Base-by-base conservation (phyloP, 1,140 invertebrate species). In the Ptiloglossa arizonensis region DNA sequence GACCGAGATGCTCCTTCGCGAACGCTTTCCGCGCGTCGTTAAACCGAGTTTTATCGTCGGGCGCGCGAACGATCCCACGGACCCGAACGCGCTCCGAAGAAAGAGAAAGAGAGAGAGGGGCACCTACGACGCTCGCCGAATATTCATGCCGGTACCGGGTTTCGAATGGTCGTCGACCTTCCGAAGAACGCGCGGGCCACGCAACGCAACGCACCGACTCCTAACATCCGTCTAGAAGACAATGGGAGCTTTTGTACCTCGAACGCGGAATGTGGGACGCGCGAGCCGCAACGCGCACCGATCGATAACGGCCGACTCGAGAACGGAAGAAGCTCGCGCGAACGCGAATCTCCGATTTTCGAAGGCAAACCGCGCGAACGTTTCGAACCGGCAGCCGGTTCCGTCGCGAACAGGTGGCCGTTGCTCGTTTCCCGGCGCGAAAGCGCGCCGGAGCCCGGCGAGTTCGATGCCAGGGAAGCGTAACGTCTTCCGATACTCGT, bases 381-480 rank as follows among this genome's bases (percentile, higher is more conserved):
- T 41, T 52, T 29, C 44, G 19, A 46, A 35, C 41, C 11, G 56
- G 41, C 32, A 48, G 41, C 19, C 5, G 24, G 24, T 46, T 46
- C 27, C 6, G 17, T 27, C 1, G 29, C 17, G 50, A 59, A 56
- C 73, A 75, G 64, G 64, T 75, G 73, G 41, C 22, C 52, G 17
- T 22, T 19, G 24, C 56, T 4, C 19, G 29, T 17, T 4, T 15
- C 13, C 9, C 24, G 5, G 41, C 41, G 52, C 60, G 15, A 54
- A 44, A 48, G 22, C 46, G 11, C 35, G 17, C 29, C 41, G 59
- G 22, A n/a, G 46, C 54, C 15, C 44, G 73, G 72, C 69, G 82
- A 85, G 79, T 85, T 85, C 83, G 74, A 85, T 72, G 83, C 79
- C 83, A 73, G 83, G 15, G 57, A 78, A 72, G 79, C 79, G 73